phyloP scores from a whole-genome alignment of 2,888 invertebrate genomes.

The Cantharis rufa region DNA sequence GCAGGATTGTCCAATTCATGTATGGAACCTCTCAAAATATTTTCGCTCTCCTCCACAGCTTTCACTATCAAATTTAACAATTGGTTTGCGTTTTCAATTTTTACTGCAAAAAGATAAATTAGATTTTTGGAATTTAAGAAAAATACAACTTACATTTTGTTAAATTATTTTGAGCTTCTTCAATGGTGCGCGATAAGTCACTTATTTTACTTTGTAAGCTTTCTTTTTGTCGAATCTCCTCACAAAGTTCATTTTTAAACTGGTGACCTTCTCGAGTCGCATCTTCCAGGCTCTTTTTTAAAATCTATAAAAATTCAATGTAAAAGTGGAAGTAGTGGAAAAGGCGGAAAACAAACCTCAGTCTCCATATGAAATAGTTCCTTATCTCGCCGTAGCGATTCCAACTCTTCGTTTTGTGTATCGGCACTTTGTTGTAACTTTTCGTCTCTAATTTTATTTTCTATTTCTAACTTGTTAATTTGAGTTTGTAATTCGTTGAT shows the following conservation, averaged over 20 bases:
- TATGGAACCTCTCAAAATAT: conserved; percentile 48
- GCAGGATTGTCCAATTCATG: conserved; percentile 71
- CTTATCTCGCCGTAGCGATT: conserved; percentile 48
- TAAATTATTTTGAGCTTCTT: conserved; percentile 54
- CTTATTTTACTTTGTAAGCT: conserved; percentile 54
- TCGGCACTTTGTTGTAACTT: conserved; percentile 54
- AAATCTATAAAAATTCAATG: conserved; percentile 56
- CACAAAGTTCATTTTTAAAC: conserved; percentile 68
- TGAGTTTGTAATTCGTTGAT: conserved; percentile 55
- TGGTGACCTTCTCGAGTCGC: conserved; percentile 66
- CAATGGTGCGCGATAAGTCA: conserved; percentile 42
- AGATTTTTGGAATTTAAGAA: background rate
- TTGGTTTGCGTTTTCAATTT: conserved; percentile 40
- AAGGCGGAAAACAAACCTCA: conserved; percentile 38
- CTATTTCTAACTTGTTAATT: conserved; percentile 54
- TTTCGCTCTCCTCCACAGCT: conserved; percentile 50
- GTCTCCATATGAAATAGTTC: conserved; percentile 52
- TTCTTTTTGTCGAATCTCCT: conserved; percentile 69
- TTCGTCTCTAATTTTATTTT: conserved; percentile 54
- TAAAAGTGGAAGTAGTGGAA: background rate
- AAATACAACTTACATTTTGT: conserved; percentile 45
- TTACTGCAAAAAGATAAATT: conserved; percentile 35
- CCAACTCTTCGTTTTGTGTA: conserved; percentile 45
- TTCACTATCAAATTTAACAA: conserved; percentile 44
- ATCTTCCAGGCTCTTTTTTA: conserved; percentile 67